Percentiles rank a stretch among this genome's conserved stretches.
These are phyloP conservation scores for Hirudo medicinalis DNA, from an alignment of 1,140 invertebrate species.

Conservation along the genomic window DNA sequence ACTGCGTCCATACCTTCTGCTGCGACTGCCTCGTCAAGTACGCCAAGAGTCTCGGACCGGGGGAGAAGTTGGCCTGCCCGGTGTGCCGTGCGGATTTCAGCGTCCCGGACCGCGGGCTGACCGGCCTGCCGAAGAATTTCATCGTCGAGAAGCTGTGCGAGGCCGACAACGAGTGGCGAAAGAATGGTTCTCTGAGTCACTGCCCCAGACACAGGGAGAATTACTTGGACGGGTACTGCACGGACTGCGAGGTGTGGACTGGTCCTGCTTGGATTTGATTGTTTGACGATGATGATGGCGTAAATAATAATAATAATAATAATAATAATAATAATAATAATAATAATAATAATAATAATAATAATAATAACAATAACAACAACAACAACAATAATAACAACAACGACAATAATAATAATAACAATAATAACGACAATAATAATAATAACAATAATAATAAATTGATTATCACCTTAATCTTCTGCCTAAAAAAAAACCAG, in stretches of 20 bases:
- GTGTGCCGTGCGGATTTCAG: conserved; percentile 12
- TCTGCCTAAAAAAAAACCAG: too few species aligned
- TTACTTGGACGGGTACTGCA: not conserved
- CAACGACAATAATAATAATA: too few species aligned
- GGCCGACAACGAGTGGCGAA: not conserved
- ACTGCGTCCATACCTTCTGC: conserved; percentile 21
- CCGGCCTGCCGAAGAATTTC: conserved; percentile 17
- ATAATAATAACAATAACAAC: too few species aligned
- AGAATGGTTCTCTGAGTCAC: not conserved
- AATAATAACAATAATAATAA: not conserved
- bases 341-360: too few species aligned
- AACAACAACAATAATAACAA: too few species aligned
- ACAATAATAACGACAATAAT: too few species aligned
- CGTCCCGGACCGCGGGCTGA: conserved; percentile 12
- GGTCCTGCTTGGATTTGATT: not conserved
- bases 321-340: too few species aligned
- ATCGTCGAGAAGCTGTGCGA: conserved; percentile 15
- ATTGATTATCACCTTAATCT: not conserved
- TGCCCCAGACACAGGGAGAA: not conserved
- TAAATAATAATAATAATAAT: too few species aligned
- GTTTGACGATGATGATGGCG: too few species aligned
- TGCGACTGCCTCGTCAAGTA: conserved; percentile 15
- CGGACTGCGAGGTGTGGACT: not conserved
- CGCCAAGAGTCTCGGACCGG: not conserved
- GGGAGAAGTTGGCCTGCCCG: conserved; percentile 15